These are phyloP conservation scores for Solen grandis DNA, from an alignment of 1,140 invertebrate species.

Conservation along the genomic window DNA sequence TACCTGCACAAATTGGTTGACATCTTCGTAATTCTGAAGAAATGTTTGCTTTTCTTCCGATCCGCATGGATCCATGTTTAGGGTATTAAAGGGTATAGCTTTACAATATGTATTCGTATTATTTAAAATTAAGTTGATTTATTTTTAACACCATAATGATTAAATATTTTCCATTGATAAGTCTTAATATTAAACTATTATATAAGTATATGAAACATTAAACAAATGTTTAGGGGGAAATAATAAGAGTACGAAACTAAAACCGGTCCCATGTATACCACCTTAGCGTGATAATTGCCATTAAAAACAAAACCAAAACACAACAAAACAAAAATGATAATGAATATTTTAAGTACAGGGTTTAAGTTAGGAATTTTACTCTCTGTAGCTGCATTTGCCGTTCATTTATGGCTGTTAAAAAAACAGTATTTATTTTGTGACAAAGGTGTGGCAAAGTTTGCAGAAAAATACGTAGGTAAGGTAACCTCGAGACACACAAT, in stretches of 20 bases:
- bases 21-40: conserved; percentile 37
- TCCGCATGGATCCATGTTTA: conserved; percentile 32
- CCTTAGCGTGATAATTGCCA: too few relatives aligned
- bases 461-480: conserved; percentile 5
- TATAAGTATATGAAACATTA: too few relatives aligned
- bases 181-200: too few relatives aligned
- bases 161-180: too few relatives aligned
- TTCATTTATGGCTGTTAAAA: conserved; percentile 12
- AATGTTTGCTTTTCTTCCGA: conserved; percentile 23
- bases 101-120: neutral
- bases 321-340: too few relatives aligned
- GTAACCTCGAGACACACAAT: too few relatives aligned
- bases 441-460: conserved; percentile 2
- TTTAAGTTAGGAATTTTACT: too few relatives aligned
- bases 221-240: too few relatives aligned
- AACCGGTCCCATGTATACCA: too few relatives aligned
- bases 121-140: neutral
- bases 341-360: too few relatives aligned
- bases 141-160: neutral
- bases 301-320: too few relatives aligned
- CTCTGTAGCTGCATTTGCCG: neutral
- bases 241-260: too few relatives aligned
- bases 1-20: conserved; percentile 53
- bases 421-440: conserved; percentile 27
- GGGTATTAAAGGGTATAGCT: neutral